phyloP scores from a whole-genome alignment of 2,888 invertebrate genomes.

The Leptura quadrifasciata region DNA sequence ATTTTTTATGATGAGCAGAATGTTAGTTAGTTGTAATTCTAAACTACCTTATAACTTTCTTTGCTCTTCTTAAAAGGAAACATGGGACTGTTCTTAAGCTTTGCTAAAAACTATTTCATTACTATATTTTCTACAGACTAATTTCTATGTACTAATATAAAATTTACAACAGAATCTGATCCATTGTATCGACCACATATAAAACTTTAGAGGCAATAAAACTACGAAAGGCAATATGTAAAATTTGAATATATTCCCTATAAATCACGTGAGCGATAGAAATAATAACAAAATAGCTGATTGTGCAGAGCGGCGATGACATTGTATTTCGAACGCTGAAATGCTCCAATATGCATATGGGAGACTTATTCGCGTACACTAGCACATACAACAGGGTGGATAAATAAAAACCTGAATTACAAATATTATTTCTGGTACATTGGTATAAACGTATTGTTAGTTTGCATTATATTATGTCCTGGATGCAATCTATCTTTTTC shows the following conservation, averaged over 20 bases:
- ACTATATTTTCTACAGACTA: neutral
- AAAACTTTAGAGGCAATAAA: constrained; percentile 38
- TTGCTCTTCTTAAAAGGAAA: too few relatives aligned
- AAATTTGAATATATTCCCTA: constrained; percentile 32
- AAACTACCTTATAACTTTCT: too few relatives aligned
- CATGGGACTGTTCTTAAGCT: too few relatives aligned
- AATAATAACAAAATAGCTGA: constrained; percentile 40
- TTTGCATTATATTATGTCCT: too few relatives aligned
- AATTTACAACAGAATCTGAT: neutral
- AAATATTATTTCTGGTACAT: too few relatives aligned
- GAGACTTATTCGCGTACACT: constrained; percentile 7
- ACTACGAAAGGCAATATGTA: constrained; percentile 27
- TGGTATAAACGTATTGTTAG: too few relatives aligned
- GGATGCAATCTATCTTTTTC: too few relatives aligned
- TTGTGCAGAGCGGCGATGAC: constrained; percentile 39
- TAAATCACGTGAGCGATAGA: constrained; percentile 29
- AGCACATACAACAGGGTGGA: constrained; percentile 12
- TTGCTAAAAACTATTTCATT: too few relatives aligned
- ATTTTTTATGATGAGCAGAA: too few relatives aligned
- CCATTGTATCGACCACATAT: constrained; percentile 4
- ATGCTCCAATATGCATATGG: constrained; percentile 31
- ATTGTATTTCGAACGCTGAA: constrained; percentile 36
- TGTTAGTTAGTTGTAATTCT: too few relatives aligned
- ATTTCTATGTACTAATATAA: neutral
- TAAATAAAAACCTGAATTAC: neutral